Conservation (phyloP, 1,140 invertebrate species). For the Pogonomyrmex californicus region DNA sequence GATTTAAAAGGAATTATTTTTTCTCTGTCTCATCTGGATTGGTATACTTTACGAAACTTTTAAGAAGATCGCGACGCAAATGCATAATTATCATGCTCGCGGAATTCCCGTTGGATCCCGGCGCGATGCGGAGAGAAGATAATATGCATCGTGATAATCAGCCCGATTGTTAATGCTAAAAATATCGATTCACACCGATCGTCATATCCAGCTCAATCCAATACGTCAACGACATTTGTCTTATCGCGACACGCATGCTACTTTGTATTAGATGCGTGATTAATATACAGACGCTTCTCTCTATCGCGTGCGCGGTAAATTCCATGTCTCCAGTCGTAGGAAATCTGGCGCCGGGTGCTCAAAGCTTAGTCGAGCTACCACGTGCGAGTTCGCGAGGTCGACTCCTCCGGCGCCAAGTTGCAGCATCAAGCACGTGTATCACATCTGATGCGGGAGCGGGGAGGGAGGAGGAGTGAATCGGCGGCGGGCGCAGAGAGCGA, state of each 20-base stretch:
- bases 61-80: not conserved
- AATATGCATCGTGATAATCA: not conserved
- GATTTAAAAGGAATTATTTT: no score
- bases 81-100: not conserved
- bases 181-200: not conserved
- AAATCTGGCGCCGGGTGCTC: not conserved
- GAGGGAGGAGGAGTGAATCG: not conserved
- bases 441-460: not conserved
- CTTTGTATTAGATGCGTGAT: not conserved
- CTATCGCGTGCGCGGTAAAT: not conserved
- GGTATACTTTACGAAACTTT: not conserved
- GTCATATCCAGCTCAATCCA: not conserved
- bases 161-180: not conserved
- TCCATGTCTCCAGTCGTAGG: not conserved
- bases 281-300: slow-evolving; percentile 1
- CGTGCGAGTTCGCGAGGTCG: not conserved
- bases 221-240: slow-evolving; percentile 1
- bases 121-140: not conserved
- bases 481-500: not conserved
- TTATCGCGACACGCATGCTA: not conserved
- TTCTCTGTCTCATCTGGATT: no score
- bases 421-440: not conserved
- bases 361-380: slow-evolving; percentile 3
- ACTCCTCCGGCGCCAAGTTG: not conserved
- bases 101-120: no score